Conservation (phyloP, 2,113 vertebrate genomes). For the human region GRCh38 chr18:27530501-27531000, state of each 20-base stretch:
- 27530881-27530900: not conserved
- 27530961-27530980: too few relatives aligned
- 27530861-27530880: not conserved
- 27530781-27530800: not conserved
- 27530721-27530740: not conserved
- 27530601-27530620: not conserved
- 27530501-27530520: not conserved
- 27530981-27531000: too few relatives aligned
- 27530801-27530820: not conserved
- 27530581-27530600: not conserved
- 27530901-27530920: not conserved
- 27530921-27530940: constrained; percentile 7
- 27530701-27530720: not conserved
- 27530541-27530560: not conserved
- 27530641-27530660: not conserved
- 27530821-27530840: not conserved
- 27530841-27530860: not conserved
- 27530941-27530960: too few relatives aligned
- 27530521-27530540: not conserved
- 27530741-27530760: not conserved
- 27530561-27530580: not conserved
- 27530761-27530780: not conserved
- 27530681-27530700: not conserved
- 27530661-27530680: not conserved
- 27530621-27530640: not conserved